Evolutionary conservation across 23 tunicate genomes (phyloP), one percentile per base, ranked within the genome.

Genomic region (Halocynthia roretzi): DNA sequence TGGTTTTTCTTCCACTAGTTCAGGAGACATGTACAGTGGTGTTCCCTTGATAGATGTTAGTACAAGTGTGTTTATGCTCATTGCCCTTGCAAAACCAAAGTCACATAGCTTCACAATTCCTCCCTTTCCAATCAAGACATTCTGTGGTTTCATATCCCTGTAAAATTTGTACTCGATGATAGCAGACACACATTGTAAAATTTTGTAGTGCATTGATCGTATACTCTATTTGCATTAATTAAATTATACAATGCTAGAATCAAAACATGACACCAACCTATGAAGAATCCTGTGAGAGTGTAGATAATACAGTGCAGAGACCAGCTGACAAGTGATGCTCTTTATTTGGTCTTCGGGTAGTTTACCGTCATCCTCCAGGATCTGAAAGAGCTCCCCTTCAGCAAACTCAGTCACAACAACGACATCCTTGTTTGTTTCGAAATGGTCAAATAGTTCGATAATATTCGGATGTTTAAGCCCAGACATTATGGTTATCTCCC

Each of bases 61-160:
- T 7, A 91, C 97, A 8, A 91, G 57, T 0, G 97, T 91, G 84
- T 86, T 86, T 63, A 82, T 81, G 65, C 97, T 86, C 97, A 91
- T 91, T 11, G 97, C 90, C 40, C 97, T 54, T 12, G 97, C 97
- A 86, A 91, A 91, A 11, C 97, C 97, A 71, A 91, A 91, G 62
- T 91, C 97, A 64, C 97, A 91, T 70, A 91, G 61, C 64, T 91
- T 91, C 5, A 91, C 90, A 19, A 85, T 81, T 0, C 97, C 97
- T 53, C 91, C 91, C 61, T 91, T 91, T 10, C 97, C 97, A 76
- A 91, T 89, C 81, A 91, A 58, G 48, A 91, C 76, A 75, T 91
- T 91, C 56, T 91, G 97, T 51, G 97, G 97, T 64, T 91, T 91
- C 97, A 91, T 91, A 74, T 91, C 97, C 67, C 97, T 77, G 78